Base-by-base conservation (phyloP, 2,113 vertebrate species). In the Candoia aspera region DNA sequence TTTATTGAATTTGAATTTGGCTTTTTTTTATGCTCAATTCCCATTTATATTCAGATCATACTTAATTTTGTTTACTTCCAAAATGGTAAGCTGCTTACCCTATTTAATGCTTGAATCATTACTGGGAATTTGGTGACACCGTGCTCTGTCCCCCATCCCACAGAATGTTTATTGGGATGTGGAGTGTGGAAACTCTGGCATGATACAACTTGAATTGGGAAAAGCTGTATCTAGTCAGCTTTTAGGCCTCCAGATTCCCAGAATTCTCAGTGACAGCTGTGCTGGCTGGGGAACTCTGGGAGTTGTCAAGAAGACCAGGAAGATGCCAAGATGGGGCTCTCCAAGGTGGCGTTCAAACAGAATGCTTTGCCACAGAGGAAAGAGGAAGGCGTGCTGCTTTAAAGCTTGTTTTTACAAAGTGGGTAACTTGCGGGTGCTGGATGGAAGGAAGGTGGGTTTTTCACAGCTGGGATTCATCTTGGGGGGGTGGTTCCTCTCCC, bases 21-120 rank as follows among this genome's bases (percentile, higher is more conserved):
- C 33, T 97, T 97, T 97, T 97, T 95, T 95, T 96, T 96, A 95
- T 95, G 96, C 96, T 96, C 97, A 97, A 97, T 96, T 97, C 96
- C 94, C 96, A 95, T 97, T 98, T 97, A 97, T 97, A 97, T 97
- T 97, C 96, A 94, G 97, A 97, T 97, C 96, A 96, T 97, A 96
- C 96, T 96, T 97, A 97, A 96, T 97, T 97, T 96, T 96, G 92
- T 97, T 97, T 97, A 96, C 96, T 96, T 95, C 23, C 96, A 97
- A 96, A 97, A 97, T 97, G 95, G 92, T 91, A 92, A 95, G 2
- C 54, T 15, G 93, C 96, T 96, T 97, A 96, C 97, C 97, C 33
- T 79, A 19, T 79, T 15, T 37, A 79, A 33, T 37, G 33, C n/a
- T 79, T 33, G 42, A 21, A 79, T 42, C 42, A 37, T 79, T 79